phyloP scores from a whole-genome alignment of 2,113 vertebrate genomes.

The Marmota flaviventris region DNA sequence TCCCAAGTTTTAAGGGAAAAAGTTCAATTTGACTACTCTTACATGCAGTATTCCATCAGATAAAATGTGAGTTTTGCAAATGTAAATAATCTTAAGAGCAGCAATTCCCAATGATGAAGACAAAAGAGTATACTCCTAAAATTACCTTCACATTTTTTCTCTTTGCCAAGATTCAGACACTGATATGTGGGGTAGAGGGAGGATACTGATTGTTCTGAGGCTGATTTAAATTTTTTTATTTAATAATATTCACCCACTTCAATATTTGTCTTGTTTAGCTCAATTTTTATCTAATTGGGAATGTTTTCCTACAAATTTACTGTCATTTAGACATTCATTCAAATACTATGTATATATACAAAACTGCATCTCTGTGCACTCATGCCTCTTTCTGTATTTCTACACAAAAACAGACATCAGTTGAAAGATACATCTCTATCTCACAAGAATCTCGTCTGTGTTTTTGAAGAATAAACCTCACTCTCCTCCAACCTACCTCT shows the following conservation, averaged over 20 bases:
- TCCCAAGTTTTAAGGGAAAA: slow-evolving; percentile 59
- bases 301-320: background rate
- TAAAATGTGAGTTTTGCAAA: slow-evolving; percentile 54
- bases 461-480: background rate
- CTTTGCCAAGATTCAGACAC: background rate
- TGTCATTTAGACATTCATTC: background rate
- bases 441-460: background rate
- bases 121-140: background rate
- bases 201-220: background rate
- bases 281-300: background rate
- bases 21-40: slow-evolving; percentile 30
- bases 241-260: background rate
- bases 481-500: background rate
- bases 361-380: background rate
- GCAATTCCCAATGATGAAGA: background rate
- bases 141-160: background rate
- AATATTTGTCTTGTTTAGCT: background rate
- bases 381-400: background rate
- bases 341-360: background rate
- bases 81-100: slow-evolving; percentile 32
- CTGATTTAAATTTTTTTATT: slow-evolving; percentile 21
- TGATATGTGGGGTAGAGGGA: background rate
- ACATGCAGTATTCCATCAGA: background rate
- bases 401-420: background rate
- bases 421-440: background rate